A percentile compares a stretch with the other conserved stretches of the same genome.
Evolutionary conservation across 30 jellyfish, hydroid and myxozoan genomes (phyloP).

Genomic region (Hydra vulgaris): DNA sequence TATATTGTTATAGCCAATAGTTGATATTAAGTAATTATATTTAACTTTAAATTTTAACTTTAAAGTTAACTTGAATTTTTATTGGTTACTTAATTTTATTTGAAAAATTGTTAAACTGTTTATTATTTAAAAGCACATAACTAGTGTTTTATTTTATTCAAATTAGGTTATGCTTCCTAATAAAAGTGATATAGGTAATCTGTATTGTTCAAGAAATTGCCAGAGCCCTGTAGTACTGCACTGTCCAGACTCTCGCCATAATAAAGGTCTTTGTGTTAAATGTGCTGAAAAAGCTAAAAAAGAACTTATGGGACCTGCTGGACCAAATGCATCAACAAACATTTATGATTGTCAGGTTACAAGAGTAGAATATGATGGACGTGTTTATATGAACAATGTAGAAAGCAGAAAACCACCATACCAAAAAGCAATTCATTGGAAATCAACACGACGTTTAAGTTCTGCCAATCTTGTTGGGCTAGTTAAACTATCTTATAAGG

Average conservation of each 20-base stretch:
- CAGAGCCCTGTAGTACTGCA: too few species aligned
- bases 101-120: too few species aligned
- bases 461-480: constrained; percentile 4
- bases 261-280: background rate
- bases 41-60: too few species aligned
- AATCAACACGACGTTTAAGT: constrained; percentile 4
- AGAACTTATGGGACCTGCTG: constrained; percentile 7
- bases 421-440: constrained; percentile 17
- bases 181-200: too few species aligned
- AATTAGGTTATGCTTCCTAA: too few species aligned
- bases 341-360: constrained; percentile 13
- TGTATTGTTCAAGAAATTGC: too few species aligned
- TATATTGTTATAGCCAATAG: too few species aligned
- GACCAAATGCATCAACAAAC: constrained; percentile 13
- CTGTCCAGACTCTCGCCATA: background rate
- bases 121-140: too few species aligned
- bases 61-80: too few species aligned
- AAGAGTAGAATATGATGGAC: constrained; percentile 8
- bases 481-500: background rate
- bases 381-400: background rate
- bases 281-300: background rate
- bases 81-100: too few species aligned
- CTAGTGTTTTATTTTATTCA: too few species aligned
- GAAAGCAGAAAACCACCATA: constrained; percentile 15
- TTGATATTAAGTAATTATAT: too few species aligned